Percentiles rank a stretch among this genome's conserved stretches.
Evolutionary conservation across 1,140 invertebrate species (phyloP).

Genomic region (Ceratosolen fusciceps): DNA sequence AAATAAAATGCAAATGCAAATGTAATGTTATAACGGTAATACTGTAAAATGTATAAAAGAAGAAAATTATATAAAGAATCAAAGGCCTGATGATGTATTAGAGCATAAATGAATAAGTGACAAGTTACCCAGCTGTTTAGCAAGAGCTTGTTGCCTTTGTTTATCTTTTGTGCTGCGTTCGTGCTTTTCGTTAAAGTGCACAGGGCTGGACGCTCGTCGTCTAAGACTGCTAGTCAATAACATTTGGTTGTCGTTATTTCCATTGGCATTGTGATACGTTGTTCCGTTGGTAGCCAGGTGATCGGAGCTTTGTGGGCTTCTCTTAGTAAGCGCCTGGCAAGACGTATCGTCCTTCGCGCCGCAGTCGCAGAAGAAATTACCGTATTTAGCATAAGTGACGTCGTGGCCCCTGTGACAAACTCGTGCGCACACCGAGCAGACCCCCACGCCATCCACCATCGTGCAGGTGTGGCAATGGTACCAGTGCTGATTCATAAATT

Average conservation of each 20-base stretch:
- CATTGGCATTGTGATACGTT: constrained; percentile 52
- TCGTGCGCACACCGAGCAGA: constrained; percentile 96
- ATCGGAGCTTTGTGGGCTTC: constrained; percentile 75
- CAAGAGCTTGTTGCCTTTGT: constrained; percentile 70
- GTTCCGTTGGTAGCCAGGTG: constrained; percentile 62
- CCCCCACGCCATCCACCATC: constrained; percentile 98
- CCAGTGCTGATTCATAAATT: constrained; percentile 98
- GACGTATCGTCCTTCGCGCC: constrained; percentile 94
- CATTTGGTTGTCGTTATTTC: constrained; percentile 61
- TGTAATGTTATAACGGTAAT: too few species aligned
- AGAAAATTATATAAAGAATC: neutral
- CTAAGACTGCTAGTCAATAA: constrained; percentile 77
- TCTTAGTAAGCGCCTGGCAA: constrained; percentile 82
- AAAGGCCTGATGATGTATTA: neutral
- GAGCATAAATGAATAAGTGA: neutral
- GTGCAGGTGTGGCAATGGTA: constrained; percentile 98
- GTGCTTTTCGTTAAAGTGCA: constrained; percentile 69
- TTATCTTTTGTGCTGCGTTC: constrained; percentile 71
- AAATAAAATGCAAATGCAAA: too few species aligned
- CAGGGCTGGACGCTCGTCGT: constrained; percentile 81
- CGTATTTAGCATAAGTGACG: constrained; percentile 97
- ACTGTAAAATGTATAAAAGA: constrained; percentile 22
- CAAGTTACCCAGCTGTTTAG: constrained; percentile 72
- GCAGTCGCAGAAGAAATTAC: constrained; percentile 99
- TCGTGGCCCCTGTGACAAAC: constrained; percentile 98